These are phyloP conservation scores for Alloplasta piceator DNA, from an alignment of 2,888 invertebrate genomes.

Conservation along the genomic window DNA sequence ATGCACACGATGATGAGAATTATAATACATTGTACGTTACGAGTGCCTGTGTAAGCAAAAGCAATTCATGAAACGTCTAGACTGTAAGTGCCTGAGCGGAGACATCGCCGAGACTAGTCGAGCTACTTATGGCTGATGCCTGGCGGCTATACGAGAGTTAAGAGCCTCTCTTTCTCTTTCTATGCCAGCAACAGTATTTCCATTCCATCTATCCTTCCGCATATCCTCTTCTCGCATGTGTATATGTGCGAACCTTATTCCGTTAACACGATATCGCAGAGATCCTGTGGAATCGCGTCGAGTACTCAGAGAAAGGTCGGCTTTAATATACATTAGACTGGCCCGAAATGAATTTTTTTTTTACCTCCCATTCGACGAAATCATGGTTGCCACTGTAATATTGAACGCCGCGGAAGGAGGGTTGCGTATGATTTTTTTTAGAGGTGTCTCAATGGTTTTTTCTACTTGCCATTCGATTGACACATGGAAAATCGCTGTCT, in stretches of 20 bases:
- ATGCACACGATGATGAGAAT: too few relatives aligned
- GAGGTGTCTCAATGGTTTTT: too few relatives aligned
- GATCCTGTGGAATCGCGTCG: slow-evolving; percentile 5
- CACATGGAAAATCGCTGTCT: too few relatives aligned
- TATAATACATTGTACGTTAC: neutral
- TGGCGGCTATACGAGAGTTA: slow-evolving; percentile 52
- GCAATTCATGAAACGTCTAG: slow-evolving; percentile 56
- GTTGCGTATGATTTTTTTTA: too few relatives aligned
- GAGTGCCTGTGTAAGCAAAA: slow-evolving; percentile 22
- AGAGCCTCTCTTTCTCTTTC: slow-evolving; percentile 20
- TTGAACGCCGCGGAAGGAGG: too few relatives aligned
- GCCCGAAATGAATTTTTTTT: too few relatives aligned
- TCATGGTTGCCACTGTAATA: too few relatives aligned
- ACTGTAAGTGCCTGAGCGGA: slow-evolving; percentile 63
- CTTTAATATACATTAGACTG: slow-evolving; percentile 21
- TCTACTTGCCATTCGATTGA: too few relatives aligned
- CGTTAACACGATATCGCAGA: slow-evolving; percentile 48
- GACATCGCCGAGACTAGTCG: slow-evolving; percentile 66
- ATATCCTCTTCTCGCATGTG: slow-evolving; percentile 9
- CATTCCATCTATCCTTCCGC: slow-evolving; percentile 52
- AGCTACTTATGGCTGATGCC: slow-evolving; percentile 63
- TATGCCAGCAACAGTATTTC: slow-evolving; percentile 41
- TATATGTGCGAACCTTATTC: slow-evolving; percentile 49
- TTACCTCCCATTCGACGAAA: too few relatives aligned
- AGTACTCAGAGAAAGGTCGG: slow-evolving; percentile 37